Base-by-base conservation (phyloP, 2,888 invertebrate species). In the Synanthedon formicaeformis region DNA sequence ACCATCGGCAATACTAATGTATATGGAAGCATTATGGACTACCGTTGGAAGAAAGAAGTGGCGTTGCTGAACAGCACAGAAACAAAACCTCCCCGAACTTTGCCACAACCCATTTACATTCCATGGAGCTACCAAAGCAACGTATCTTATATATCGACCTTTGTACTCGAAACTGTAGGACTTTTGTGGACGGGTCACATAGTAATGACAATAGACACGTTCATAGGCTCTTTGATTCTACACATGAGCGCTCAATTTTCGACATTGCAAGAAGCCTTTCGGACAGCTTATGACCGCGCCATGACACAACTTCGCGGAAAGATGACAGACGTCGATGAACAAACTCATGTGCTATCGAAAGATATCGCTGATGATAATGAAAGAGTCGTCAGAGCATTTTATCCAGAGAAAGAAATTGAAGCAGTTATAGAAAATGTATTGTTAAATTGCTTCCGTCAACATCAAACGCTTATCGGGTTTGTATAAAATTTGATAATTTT, bases 141-240 rank as follows among this genome's bases (percentile, higher is more conserved):
- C 40, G 53, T 52, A 13, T 66, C 77, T 1, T 87, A 74, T 50
- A 73, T 84, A 53, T 68, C 71, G 4, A 83, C 87, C 0, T 84
- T 82, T 56, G 61, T 76, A 2, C 59, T 87, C 10, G 86, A 85
- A 63, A 80, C 83, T 11, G 59, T 80, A 1, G 87, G 87, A 1
- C 60, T 87, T 23, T 60, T 87, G 13, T 87, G 86, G 86, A 87
- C 86, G 0, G 87, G 86, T 1, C 85, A 86, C 52, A 86, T 87
- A 45, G 83, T 87, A 11, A 81, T 87, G 82, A 74, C 74, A 0
- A 82, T 86, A 51, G 87, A 87, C 56, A 86, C 86, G 0, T 82
- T 86, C 56, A 83, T 87, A 54, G 87, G 77, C 6, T 79, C 86
- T 3, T 60, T 87, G 13, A 83, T 87, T 53, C 62, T 86, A 0